Conservation (phyloP, 92 coral and sea anemone genomes). For the Micromussa lordhowensis region DNA sequence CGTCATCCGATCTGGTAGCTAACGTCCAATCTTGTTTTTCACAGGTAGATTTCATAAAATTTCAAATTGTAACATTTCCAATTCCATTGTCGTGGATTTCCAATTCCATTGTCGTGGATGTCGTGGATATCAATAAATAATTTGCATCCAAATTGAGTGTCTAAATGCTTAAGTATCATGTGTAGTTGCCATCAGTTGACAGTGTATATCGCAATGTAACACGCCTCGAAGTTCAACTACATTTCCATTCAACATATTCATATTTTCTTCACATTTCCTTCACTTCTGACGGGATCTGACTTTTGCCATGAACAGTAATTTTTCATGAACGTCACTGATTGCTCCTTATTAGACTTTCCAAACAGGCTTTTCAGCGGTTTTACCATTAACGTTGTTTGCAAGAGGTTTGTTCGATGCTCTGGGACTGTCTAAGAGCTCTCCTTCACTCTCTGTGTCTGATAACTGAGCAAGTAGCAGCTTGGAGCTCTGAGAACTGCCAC, state of each 20-base stretch:
- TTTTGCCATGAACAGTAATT: neutral
- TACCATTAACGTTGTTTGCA: conserved; percentile 3
- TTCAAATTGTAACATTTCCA: neutral
- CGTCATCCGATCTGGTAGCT: neutral
- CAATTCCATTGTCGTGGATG: conserved; percentile 4
- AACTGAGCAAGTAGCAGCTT: conserved; percentile 79
- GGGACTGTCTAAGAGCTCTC: conserved; percentile 68
- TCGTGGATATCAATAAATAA: conserved; percentile 15
- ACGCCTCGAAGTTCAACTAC: neutral
- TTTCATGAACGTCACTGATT: neutral
- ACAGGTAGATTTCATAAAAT: neutral
- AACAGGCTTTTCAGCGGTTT: neutral
- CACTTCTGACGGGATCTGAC: neutral
- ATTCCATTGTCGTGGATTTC: conserved; percentile 3
- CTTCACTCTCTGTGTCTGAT: conserved; percentile 95
- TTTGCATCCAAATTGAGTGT: neutral
- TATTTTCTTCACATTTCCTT: neutral
- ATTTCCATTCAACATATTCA: neutral
- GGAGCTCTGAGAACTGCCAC: conserved; percentile 32
- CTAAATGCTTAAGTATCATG: neutral
- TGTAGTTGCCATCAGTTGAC: neutral
- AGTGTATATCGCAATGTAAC: neutral
- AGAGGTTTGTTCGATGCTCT: neutral
- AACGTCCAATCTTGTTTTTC: neutral
- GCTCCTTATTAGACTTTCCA: neutral